phyloP scores from a whole-genome alignment of 2,888 invertebrate species.

The Xestia sexstrigata region DNA sequence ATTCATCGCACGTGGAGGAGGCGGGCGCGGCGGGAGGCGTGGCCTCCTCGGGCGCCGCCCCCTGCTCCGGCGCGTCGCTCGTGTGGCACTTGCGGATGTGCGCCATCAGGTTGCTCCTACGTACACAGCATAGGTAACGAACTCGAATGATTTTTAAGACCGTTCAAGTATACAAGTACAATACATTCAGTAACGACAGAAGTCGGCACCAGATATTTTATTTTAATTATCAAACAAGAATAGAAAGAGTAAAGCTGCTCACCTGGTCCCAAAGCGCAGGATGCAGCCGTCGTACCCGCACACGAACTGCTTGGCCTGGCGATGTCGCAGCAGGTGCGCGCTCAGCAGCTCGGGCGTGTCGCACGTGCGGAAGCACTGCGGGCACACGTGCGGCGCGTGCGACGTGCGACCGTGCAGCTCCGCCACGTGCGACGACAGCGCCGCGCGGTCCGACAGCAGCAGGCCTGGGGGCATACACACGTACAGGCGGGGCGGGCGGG shows the following conservation, averaged over 20 bases:
- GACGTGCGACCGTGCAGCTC: slow-evolving; percentile 61
- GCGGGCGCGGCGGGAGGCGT: slow-evolving; percentile 44
- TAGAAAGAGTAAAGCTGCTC: background rate
- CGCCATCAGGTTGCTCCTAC: slow-evolving; percentile 80
- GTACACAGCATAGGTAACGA: background rate
- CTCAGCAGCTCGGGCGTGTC: slow-evolving; percentile 70
- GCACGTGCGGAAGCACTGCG: slow-evolving; percentile 74
- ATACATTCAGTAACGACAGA: background rate
- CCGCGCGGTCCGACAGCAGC: slow-evolving; percentile 64
- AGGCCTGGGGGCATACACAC: slow-evolving; percentile 28
- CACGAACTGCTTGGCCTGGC: slow-evolving; percentile 81
- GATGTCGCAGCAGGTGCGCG: slow-evolving; percentile 81
- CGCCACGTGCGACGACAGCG: slow-evolving; percentile 69
- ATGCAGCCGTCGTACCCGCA: slow-evolving; percentile 87
- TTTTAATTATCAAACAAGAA: background rate
- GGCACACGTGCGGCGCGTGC: slow-evolving; percentile 73
- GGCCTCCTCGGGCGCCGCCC: slow-evolving; percentile 35
- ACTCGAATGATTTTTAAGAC: background rate
- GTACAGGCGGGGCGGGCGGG: slow-evolving; percentile 3
- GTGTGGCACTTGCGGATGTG: slow-evolving; percentile 86
- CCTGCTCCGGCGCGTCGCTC: slow-evolving; percentile 56
- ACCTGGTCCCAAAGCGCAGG: slow-evolving; percentile 83
- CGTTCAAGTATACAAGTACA: background rate
- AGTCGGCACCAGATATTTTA: background rate
- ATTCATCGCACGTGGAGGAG: slow-evolving; percentile 70